phyloP scores from a whole-genome alignment of 2,888 invertebrate genomes.

The Ennomos quercinarius region DNA sequence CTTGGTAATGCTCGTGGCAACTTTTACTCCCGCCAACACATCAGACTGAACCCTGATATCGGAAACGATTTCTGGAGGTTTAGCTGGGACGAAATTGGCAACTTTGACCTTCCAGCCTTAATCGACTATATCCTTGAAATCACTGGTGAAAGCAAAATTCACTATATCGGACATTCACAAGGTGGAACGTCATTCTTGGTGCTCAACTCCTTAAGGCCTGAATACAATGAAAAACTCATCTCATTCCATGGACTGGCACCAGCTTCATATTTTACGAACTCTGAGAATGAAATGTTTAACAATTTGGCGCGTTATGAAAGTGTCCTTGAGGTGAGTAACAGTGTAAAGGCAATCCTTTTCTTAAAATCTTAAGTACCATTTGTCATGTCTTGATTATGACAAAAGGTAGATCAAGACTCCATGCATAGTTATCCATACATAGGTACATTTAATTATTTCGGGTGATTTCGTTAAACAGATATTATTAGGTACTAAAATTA shows the following conservation, averaged over 20 bases:
- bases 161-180: conserved; percentile 73
- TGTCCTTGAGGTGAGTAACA: conserved; percentile 54
- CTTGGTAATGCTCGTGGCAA: conserved; percentile 92
- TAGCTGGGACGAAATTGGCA: conserved; percentile 69
- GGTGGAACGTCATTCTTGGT: conserved; percentile 70
- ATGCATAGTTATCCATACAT: too few relatives aligned
- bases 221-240: conserved; percentile 63
- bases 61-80: conserved; percentile 64
- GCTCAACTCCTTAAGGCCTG: conserved; percentile 64
- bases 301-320: conserved; percentile 49
- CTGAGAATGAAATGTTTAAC: conserved; percentile 45
- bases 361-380: neutral
- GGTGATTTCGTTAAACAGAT: too few relatives aligned
- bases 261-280: conserved; percentile 60
- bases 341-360: neutral
- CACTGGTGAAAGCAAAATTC: conserved; percentile 53
- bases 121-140: conserved; percentile 54
- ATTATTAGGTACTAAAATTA: too few relatives aligned
- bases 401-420: too few relatives aligned
- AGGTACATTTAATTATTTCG: too few relatives aligned
- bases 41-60: conserved; percentile 50
- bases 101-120: conserved; percentile 59
- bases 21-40: conserved; percentile 79
- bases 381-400: neutral
- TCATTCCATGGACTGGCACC: conserved; percentile 74